These are phyloP conservation scores for Neolamprologus longior DNA, from an alignment of 2,113 vertebrate genomes.

Conservation along the genomic window DNA sequence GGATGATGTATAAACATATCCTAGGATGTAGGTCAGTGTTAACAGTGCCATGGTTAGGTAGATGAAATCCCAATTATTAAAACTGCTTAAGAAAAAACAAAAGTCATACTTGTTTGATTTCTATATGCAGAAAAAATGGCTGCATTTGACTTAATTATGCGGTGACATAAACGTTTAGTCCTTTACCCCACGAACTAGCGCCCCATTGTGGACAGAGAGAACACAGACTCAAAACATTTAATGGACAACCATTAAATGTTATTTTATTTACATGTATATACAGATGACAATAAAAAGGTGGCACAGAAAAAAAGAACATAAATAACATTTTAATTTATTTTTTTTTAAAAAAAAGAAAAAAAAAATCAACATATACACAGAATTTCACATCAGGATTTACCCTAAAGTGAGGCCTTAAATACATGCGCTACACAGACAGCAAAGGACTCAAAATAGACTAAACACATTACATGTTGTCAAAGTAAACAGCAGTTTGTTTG, in stretches of 20 bases:
- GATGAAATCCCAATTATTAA: not conserved
- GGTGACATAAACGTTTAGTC: not conserved
- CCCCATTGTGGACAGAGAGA: constrained; percentile 5
- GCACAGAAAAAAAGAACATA: not conserved
- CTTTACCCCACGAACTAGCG: not conserved
- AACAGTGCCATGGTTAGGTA: not conserved
- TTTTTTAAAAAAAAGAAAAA: rapidly evolving
- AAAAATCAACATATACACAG: constrained; percentile 23
- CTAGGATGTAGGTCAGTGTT: not conserved
- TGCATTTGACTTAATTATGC: not conserved
- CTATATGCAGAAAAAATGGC: not conserved
- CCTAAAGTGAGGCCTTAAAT: constrained; percentile 36
- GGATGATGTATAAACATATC: not conserved
- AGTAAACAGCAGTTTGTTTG: not conserved
- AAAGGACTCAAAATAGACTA: not conserved
- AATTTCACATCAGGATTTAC: constrained; percentile 11
- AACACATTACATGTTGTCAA: constrained; percentile 2
- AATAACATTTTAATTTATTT: constrained; percentile 22
- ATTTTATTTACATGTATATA: constrained; percentile 67
- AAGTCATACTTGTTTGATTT: not conserved
- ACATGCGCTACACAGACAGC: constrained; percentile 26
- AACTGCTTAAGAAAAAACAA: not conserved
- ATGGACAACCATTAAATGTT: constrained; percentile 7
- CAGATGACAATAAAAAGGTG: constrained; percentile 26
- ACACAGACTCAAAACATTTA: not conserved